These are phyloP conservation scores for Carcina quercana DNA, from an alignment of 2,888 invertebrate species.

Conservation along the genomic window DNA sequence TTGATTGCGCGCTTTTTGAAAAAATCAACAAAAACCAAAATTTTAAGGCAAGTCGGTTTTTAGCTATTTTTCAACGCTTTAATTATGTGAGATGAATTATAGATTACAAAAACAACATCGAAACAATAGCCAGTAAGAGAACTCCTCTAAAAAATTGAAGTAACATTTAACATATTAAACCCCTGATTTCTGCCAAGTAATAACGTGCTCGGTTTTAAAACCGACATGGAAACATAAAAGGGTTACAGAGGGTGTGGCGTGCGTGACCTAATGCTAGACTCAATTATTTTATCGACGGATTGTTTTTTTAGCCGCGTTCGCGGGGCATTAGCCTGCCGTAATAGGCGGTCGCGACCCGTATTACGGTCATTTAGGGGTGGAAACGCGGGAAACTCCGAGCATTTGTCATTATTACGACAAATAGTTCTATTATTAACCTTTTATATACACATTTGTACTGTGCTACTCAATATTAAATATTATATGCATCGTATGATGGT, in stretches of 20 bases:
- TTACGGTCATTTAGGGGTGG: constrained; percentile 7
- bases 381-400: constrained; percentile 3
- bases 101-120: too few relatives aligned
- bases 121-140: too few relatives aligned
- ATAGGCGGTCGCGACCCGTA: constrained; percentile 14
- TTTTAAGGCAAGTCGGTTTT: too few relatives aligned
- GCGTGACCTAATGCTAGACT: constrained; percentile 19
- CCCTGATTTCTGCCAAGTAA: too few relatives aligned
- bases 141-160: too few relatives aligned
- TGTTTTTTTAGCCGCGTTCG: constrained; percentile 22
- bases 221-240: constrained; percentile 1
- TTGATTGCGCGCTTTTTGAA: too few relatives aligned
- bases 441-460: constrained; percentile 2
- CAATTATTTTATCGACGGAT: constrained; percentile 27
- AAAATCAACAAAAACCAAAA: too few relatives aligned
- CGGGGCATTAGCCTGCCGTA: constrained; percentile 21
- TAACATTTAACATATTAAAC: too few relatives aligned
- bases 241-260: constrained; percentile 30
- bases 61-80: too few relatives aligned
- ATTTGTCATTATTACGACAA: constrained; percentile 9
- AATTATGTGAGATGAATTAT: too few relatives aligned
- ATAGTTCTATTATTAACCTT: constrained; percentile 7
- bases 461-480: not conserved
- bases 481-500: too few relatives aligned
- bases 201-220: too few relatives aligned